phyloP scores from a whole-genome alignment of 2,888 invertebrate genomes.

The Philopedon plagiatum region DNA sequence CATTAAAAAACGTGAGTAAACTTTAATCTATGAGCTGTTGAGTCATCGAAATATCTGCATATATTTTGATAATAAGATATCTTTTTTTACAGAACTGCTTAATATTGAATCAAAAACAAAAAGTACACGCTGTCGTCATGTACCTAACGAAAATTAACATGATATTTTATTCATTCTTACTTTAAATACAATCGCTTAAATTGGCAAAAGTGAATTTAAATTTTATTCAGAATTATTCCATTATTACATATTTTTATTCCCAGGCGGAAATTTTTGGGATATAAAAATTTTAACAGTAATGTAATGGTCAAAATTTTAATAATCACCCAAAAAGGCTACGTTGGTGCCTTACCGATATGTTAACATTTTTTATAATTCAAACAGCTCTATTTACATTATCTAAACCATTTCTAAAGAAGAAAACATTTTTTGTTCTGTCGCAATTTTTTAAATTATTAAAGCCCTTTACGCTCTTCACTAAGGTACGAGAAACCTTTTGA shows the following conservation, averaged over 20 bases:
- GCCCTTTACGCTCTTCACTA: too few relatives aligned
- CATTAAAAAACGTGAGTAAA: slow-evolving; percentile 35
- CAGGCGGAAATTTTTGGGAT: too few relatives aligned
- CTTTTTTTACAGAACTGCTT: slow-evolving; percentile 16
- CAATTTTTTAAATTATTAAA: too few relatives aligned
- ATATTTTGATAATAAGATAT: slow-evolving; percentile 28
- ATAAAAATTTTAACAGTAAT: too few relatives aligned
- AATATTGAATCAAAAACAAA: slow-evolving; percentile 16
- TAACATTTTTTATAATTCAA: too few relatives aligned
- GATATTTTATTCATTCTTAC: slow-evolving; percentile 32
- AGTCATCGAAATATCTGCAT: slow-evolving; percentile 38
- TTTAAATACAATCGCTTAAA: slow-evolving; percentile 40
- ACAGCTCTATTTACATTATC: too few relatives aligned
- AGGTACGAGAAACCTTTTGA: too few relatives aligned
- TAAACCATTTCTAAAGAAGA: too few relatives aligned
- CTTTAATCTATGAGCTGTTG: slow-evolving; percentile 22
- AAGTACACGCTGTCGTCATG: slow-evolving; percentile 19
- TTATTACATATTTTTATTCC: slow-evolving; percentile 1
- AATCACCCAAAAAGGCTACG: too few relatives aligned
- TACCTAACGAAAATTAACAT: slow-evolving; percentile 14
- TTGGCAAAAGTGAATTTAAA: slow-evolving; percentile 17
- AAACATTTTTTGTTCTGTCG: too few relatives aligned
- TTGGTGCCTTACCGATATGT: too few relatives aligned
- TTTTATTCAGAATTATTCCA: slow-evolving; percentile 1
- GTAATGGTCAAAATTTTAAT: too few relatives aligned